Conservation (phyloP, 2,797 vertebrate species). For the Gallinago solitaria region DNA sequence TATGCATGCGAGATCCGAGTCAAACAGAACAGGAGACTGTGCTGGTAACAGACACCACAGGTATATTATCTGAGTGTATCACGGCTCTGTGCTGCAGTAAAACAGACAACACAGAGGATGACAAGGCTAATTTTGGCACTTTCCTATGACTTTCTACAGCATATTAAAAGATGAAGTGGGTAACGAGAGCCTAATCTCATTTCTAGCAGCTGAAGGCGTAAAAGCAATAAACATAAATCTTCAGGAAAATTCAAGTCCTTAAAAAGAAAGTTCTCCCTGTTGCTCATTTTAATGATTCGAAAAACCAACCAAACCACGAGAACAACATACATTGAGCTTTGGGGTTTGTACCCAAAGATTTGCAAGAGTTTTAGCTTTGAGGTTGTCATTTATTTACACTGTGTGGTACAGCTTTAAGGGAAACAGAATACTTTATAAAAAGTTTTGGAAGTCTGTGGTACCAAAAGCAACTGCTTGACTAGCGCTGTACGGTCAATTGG, state of each 20-base stretch:
- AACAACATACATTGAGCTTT: neutral
- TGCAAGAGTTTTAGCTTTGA: neutral
- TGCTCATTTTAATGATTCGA: neutral
- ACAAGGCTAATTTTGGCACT: constrained; percentile 70
- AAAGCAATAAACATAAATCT: neutral
- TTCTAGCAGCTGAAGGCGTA: neutral
- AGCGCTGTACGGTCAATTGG: neutral
- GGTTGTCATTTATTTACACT: neutral
- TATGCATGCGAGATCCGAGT: neutral
- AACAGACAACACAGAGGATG: constrained; percentile 48
- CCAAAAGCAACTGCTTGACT: neutral
- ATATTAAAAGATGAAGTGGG: neutral
- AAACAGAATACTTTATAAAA: neutral
- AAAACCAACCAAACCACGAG: neutral
- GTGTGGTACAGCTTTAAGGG: neutral
- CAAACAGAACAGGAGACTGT: neutral
- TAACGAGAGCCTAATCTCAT: neutral
- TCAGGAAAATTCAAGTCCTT: neutral
- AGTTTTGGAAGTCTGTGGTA: constrained; percentile 64
- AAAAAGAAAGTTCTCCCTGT: constrained; percentile 15
- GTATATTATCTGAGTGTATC: neutral
- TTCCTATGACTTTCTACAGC: constrained; percentile 7
- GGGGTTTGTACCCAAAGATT: neutral
- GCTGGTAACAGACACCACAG: constrained; percentile 46
- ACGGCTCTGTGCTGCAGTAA: constrained; percentile 53